A percentile compares a stretch with the other conserved stretches of the same genome.
Conservation (phyloP, 2,888 invertebrate species). For the Cataglyphis livida region DNA sequence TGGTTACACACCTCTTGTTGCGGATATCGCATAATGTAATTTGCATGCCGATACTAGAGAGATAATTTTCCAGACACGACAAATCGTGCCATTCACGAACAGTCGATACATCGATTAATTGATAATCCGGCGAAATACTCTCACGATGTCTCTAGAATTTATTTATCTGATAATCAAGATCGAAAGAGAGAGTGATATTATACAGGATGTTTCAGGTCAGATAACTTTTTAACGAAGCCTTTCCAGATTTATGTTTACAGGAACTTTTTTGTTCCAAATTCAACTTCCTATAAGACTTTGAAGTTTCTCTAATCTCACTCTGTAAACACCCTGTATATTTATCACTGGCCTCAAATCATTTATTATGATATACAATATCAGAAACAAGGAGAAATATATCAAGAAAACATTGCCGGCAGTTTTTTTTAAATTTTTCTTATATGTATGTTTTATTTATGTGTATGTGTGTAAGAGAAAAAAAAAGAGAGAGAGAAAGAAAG, state of each 20-base stretch:
- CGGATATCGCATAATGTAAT: constrained; percentile 11
- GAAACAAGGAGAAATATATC: not conserved
- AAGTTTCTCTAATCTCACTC: too few relatives aligned
- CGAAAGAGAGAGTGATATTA: not conserved
- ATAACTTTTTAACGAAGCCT: too few relatives aligned
- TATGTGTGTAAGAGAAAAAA: not conserved
- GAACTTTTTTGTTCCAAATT: too few relatives aligned
- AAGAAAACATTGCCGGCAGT: not conserved
- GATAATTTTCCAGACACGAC: not conserved
- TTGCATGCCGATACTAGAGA: not conserved
- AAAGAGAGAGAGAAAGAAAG: not conserved
- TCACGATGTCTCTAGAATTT: not conserved
- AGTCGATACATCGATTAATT: not conserved
- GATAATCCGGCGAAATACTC: not conserved
- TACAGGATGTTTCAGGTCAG: too few relatives aligned
- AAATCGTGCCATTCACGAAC: not conserved
- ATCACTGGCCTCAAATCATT: not conserved
- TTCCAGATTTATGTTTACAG: too few relatives aligned
- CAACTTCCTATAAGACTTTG: too few relatives aligned
- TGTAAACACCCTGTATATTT: not conserved
- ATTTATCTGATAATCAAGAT: not conserved
- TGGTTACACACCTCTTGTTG: not conserved
- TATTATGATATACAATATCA: not conserved
- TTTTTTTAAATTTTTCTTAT: not conserved
- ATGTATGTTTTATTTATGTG: not conserved